A percentile compares a stretch with the other conserved stretches of the same genome.
These are phyloP conservation scores for Pyrochroa serraticornis DNA, from an alignment of 2,888 invertebrate genomes.

Conservation along the genomic window DNA sequence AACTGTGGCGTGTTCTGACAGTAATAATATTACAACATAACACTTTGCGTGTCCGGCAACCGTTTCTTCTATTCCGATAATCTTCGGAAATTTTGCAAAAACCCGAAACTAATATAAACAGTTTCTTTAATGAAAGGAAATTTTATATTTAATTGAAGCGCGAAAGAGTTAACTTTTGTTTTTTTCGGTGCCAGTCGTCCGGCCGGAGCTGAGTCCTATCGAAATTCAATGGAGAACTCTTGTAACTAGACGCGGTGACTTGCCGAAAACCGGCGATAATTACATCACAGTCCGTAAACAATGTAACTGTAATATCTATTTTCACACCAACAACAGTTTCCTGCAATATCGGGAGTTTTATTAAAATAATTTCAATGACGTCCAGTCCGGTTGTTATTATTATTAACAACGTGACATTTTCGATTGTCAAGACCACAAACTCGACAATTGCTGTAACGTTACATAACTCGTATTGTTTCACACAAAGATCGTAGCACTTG, in stretches of 20 bases:
- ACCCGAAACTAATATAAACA: too few species aligned
- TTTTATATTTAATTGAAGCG: not conserved
- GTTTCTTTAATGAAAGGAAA: not conserved
- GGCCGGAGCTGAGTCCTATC: not conserved
- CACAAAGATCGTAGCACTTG: too few species aligned
- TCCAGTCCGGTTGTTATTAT: slow-evolving; percentile 11
- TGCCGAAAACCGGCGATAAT: slow-evolving; percentile 12
- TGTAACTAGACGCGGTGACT: slow-evolving; percentile 6
- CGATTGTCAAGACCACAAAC: slow-evolving; percentile 11
- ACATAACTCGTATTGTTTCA: slow-evolving; percentile 1
- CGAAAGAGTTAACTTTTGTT: not conserved
- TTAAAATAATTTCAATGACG: slow-evolving; percentile 25
- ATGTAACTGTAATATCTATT: slow-evolving; percentile 25
- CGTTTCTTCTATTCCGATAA: slow-evolving; percentile 28
- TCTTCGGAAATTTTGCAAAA: too few species aligned
- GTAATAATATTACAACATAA: slow-evolving; percentile 45
- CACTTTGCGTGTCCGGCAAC: slow-evolving; percentile 37
- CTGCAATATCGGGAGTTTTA: slow-evolving; percentile 15
- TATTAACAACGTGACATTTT: slow-evolving; percentile 11
- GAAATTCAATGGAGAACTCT: not conserved
- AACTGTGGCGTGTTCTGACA: slow-evolving; percentile 30
- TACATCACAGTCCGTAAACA: slow-evolving; percentile 21
- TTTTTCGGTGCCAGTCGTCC: not conserved
- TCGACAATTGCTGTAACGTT: slow-evolving; percentile 12
- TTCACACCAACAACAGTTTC: slow-evolving; percentile 15